phyloP scores from a whole-genome alignment of 30 jellyfish, hydroid and myxozoan species.

The Aurelia aurita region DNA sequence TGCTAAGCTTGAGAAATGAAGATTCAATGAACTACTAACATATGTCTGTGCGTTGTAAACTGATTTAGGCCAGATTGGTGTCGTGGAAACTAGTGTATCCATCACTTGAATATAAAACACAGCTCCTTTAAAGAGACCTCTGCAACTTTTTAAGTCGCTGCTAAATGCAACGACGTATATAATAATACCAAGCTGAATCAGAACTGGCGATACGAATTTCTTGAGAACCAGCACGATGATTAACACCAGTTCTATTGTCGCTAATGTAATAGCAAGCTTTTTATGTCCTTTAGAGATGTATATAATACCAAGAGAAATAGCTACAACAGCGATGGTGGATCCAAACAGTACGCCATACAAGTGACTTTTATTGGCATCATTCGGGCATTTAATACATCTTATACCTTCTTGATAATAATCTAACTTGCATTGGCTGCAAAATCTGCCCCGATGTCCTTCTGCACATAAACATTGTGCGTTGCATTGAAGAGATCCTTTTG shows the following conservation, averaged over 20 bases:
- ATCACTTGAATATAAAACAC: constrained; percentile 51
- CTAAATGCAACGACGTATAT: constrained; percentile 26
- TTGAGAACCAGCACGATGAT: constrained; percentile 10
- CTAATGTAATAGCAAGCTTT: constrained; percentile 23
- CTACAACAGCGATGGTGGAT: not conserved
- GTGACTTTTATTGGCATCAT: not conserved
- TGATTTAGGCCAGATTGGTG: constrained; percentile 54
- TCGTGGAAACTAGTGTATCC: constrained; percentile 52
- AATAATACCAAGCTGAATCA: constrained; percentile 13
- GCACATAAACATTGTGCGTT: constrained; percentile 46
- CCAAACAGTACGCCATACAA: constrained; percentile 18
- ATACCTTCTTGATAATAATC: constrained; percentile 58
- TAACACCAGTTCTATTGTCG: constrained; percentile 12
- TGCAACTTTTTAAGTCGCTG: constrained; percentile 26
- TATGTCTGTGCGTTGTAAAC: constrained; percentile 42
- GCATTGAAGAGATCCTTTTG: constrained; percentile 5
- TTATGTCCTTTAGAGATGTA: not conserved
- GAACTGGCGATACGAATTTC: constrained; percentile 17
- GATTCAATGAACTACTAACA: constrained; percentile 43
- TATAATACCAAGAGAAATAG: not conserved
- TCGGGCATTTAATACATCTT: constrained; percentile 43
- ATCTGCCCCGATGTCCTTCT: constrained; percentile 57
- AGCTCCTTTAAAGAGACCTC: constrained; percentile 49
- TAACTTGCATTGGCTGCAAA: constrained; percentile 61
- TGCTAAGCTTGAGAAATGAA: constrained; percentile 55